These are phyloP conservation scores for Heliangelus exortis DNA, from an alignment of 2,797 vertebrate species.

Conservation along the genomic window DNA sequence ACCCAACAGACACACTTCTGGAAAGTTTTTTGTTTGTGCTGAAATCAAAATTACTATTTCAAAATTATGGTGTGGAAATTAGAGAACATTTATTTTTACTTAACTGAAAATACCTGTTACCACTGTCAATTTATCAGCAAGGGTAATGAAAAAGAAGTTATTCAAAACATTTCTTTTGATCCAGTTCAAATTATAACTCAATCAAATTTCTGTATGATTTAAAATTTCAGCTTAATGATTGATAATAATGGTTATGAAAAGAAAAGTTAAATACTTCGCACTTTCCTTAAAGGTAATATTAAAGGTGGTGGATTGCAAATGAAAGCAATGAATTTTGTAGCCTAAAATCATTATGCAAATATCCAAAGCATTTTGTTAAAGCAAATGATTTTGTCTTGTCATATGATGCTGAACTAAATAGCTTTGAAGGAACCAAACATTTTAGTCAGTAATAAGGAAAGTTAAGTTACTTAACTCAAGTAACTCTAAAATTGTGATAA, in stretches of 20 bases:
- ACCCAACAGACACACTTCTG: not conserved
- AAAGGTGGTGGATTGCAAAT: not conserved
- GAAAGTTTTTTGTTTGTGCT: not conserved
- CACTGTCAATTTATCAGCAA: not conserved
- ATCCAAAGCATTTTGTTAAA: not conserved
- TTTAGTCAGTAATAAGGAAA: conserved; percentile 17
- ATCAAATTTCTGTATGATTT: not conserved
- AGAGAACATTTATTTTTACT: not conserved
- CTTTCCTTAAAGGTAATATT: not conserved
- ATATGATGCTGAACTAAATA: not conserved
- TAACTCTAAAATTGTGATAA: not conserved
- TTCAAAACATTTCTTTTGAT: not conserved
- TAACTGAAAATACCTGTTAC: not conserved
- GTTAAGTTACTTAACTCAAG: conserved; percentile 6
- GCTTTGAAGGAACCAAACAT: not conserved
- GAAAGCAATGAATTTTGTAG: not conserved
- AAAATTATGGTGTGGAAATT: not conserved
- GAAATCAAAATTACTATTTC: conserved; percentile 19
- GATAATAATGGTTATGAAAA: not conserved
- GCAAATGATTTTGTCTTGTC: not conserved
- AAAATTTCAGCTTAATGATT: not conserved
- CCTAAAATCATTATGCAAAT: not conserved
- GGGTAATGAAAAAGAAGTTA: not conserved
- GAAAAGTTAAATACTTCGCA: not conserved
- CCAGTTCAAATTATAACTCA: not conserved